These are phyloP conservation scores for Sorex araneus DNA, from an alignment of 2,113 vertebrate species.

Conservation along the genomic window DNA sequence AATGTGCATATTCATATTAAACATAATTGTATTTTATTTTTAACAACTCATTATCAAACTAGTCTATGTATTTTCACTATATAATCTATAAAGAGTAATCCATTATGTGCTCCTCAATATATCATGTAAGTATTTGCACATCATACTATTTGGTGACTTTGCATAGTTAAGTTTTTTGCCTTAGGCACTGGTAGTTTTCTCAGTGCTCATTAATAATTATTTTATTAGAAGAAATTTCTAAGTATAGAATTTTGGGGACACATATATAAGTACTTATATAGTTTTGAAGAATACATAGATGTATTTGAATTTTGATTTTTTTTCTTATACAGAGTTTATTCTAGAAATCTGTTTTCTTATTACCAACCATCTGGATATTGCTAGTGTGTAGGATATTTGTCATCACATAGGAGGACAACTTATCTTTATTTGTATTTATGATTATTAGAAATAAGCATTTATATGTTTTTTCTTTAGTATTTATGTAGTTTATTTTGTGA, in stretches of 20 bases:
- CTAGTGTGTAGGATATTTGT: neutral
- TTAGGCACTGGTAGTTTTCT: neutral
- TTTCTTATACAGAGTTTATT: neutral
- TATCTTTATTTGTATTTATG: neutral
- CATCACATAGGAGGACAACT: neutral
- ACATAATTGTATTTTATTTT: neutral
- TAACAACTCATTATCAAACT: neutral
- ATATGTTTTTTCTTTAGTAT: neutral
- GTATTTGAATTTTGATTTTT: neutral
- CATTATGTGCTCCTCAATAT: neutral
- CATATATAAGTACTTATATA: neutral
- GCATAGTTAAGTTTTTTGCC: neutral
- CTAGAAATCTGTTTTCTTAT: neutral
- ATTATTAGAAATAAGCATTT: constrained; percentile 8
- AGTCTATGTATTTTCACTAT: neutral
- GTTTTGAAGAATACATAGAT: neutral
- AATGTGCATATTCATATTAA: neutral
- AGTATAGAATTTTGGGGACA: neutral
- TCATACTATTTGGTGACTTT: neutral
- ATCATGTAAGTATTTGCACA: neutral
- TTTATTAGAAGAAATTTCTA: neutral
- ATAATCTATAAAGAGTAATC: neutral
- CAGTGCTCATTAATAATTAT: neutral
- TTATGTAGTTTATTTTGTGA: too few species aligned
- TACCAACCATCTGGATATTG: neutral